These are phyloP conservation scores for Galbula dea DNA, from an alignment of 2,113 vertebrate species.

Conservation along the genomic window DNA sequence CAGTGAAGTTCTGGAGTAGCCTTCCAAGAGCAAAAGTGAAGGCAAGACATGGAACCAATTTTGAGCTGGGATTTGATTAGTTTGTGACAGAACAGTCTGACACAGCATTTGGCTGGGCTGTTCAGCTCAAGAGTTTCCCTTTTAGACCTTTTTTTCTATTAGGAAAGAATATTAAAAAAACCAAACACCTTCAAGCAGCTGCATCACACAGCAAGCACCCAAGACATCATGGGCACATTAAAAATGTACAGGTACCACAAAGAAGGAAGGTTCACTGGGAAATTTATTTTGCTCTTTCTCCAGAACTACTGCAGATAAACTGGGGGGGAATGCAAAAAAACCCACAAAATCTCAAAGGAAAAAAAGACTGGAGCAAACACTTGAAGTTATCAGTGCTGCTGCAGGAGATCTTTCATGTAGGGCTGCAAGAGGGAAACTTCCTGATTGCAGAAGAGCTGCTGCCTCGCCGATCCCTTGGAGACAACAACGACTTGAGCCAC, in stretches of 20 bases:
- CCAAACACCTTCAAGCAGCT: not conserved
- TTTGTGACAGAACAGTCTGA: conserved; percentile 36
- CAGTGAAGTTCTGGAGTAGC: conserved; percentile 3
- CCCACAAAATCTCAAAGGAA: fast-evolving
- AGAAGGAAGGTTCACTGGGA: not conserved
- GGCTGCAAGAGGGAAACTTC: not conserved
- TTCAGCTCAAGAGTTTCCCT: conserved; percentile 5
- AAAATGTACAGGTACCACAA: not conserved
- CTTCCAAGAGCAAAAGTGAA: conserved; percentile 57
- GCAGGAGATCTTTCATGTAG: not conserved
- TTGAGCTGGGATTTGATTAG: conserved; percentile 2
- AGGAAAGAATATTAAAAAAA: not conserved
- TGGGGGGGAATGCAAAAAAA: not conserved
- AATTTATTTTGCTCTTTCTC: not conserved
- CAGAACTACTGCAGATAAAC: not conserved
- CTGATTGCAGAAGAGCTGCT: not conserved
- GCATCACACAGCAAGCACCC: conserved; percentile 17
- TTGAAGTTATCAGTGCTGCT: not conserved
- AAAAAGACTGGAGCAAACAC: not conserved
- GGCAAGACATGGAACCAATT: conserved; percentile 53
- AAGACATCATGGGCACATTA: not conserved
- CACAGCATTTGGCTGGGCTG: conserved; percentile 18
- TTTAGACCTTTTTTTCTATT: not conserved
- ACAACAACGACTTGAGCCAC: conserved; percentile 12
- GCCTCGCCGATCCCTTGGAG: not conserved